Evolutionary conservation across 37 sponge, comb jelly and placozoan species (phyloP).

Genomic region (Axinella damicornis): DNA sequence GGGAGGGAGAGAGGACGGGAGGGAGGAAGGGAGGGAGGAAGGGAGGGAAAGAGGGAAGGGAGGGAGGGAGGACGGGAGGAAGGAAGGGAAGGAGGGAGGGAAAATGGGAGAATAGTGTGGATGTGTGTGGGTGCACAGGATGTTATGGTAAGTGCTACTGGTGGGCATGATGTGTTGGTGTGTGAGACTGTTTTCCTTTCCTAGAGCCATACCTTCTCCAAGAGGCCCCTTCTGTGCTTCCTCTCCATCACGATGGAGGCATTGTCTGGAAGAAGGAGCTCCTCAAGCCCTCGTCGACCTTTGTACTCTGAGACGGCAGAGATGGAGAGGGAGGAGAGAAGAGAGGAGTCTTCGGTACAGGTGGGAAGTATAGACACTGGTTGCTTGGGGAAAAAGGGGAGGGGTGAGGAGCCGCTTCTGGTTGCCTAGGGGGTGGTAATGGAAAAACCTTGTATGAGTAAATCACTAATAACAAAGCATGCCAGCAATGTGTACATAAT

Average conservation of each 20-base stretch:
- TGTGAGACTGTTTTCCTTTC: neutral
- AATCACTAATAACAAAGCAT: too few species aligned
- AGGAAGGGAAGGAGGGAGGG: neutral
- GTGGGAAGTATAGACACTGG: neutral
- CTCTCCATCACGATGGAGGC: conserved; percentile 26
- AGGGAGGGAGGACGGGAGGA: neutral
- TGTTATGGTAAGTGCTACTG: neutral
- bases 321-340: conserved; percentile 63
- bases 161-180: neutral
- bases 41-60: neutral
- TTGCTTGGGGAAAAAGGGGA: conserved; percentile 16
- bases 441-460: neutral
- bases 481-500: too few species aligned
- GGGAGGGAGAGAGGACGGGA: neutral
- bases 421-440: neutral
- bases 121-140: neutral
- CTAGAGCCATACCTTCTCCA: conserved; percentile 26
- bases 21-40: neutral
- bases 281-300: conserved; percentile 30
- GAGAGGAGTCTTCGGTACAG: conserved; percentile 31
- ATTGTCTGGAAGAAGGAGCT: conserved; percentile 51
- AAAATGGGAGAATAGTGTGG: neutral
- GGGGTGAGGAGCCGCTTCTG: conserved; percentile 1
- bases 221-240: conserved; percentile 9
- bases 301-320: conserved; percentile 26